Percentiles rank a stretch among this genome's conserved stretches.
Evolutionary conservation across 2,113 vertebrate genomes (phyloP).

Genomic region (Eclectus roratus): DNA sequence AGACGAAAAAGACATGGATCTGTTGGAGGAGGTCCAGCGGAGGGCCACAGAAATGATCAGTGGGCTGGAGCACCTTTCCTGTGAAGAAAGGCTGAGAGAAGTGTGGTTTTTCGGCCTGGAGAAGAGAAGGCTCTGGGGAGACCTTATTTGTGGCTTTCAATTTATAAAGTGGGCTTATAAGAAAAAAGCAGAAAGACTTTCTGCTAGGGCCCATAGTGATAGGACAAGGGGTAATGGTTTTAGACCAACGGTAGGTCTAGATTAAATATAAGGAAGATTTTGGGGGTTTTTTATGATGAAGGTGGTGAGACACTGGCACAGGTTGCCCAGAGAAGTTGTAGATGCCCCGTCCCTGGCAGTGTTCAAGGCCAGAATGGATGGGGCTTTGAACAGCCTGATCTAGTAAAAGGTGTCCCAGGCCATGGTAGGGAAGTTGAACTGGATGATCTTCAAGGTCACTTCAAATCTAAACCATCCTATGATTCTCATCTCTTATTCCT

Average conservation of each 20-base stretch:
- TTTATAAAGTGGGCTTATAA: neutral
- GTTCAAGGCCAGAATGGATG: neutral
- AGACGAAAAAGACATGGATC: fast-evolving
- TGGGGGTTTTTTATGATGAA: fast-evolving
- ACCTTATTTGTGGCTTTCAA: neutral
- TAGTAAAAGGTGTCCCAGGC: neutral
- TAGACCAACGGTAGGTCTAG: neutral
- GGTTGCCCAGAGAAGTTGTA: neutral
- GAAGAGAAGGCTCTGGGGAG: neutral
- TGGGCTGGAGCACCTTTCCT: neutral
- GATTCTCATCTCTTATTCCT: neutral
- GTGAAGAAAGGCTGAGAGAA: neutral
- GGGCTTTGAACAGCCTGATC: neutral
- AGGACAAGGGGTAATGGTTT: neutral
- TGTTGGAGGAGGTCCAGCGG: neutral
- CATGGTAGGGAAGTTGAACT: neutral
- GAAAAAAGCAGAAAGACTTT: neutral
- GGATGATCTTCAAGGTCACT: neutral
- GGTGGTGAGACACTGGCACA: neutral
- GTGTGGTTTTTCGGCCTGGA: neutral
- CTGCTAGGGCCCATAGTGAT: neutral
- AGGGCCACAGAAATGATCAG: neutral
- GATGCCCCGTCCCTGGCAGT: neutral
- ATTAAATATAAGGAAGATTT: neutral
- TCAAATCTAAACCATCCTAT: neutral